phyloP scores from a whole-genome alignment of 2,888 invertebrate species.

The Caenorhabditis macrosperma region DNA sequence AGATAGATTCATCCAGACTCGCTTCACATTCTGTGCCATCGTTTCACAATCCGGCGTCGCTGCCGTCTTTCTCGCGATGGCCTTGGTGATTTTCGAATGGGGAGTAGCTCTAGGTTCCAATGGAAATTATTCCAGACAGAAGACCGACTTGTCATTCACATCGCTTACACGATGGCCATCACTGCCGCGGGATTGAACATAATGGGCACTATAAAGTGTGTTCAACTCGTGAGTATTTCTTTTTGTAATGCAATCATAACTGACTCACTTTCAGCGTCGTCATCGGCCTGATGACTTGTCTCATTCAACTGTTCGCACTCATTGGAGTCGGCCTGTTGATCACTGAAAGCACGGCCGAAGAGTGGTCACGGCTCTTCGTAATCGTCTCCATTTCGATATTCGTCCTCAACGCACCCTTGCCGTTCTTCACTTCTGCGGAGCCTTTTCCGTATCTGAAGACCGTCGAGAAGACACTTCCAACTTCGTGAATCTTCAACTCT shows the following conservation, averaged over 20 bases:
- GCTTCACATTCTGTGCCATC: neutral
- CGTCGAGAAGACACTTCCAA: no score
- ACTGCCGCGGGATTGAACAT: slow-evolving; percentile 63
- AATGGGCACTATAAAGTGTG: slow-evolving; percentile 65
- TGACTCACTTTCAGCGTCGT: no score
- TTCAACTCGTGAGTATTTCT: slow-evolving; percentile 61
- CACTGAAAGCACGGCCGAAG: slow-evolving; percentile 31
- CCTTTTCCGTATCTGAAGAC: slow-evolving; percentile 1
- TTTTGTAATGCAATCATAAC: no score
- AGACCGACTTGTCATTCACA: slow-evolving; percentile 43
- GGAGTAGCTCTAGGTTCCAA: no score
- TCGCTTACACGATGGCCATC: slow-evolving; percentile 63
- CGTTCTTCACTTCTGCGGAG: neutral
- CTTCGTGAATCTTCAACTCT: no score
- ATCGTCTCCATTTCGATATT: slow-evolving; percentile 6
- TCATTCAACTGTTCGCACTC: slow-evolving; percentile 38
- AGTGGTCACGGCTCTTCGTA: slow-evolving; percentile 43
- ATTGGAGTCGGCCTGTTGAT: slow-evolving; percentile 42
- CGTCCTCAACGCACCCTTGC: slow-evolving; percentile 25
- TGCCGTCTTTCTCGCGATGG: slow-evolving; percentile 27
- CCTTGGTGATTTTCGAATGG: no score
- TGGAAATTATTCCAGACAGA: no score
- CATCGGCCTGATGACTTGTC: slow-evolving; percentile 14
- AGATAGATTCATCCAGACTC: no score
- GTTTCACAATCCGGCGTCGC: neutral